phyloP scores from a whole-genome alignment of 2,888 invertebrate species.

The Clitarchus hookeri region DNA sequence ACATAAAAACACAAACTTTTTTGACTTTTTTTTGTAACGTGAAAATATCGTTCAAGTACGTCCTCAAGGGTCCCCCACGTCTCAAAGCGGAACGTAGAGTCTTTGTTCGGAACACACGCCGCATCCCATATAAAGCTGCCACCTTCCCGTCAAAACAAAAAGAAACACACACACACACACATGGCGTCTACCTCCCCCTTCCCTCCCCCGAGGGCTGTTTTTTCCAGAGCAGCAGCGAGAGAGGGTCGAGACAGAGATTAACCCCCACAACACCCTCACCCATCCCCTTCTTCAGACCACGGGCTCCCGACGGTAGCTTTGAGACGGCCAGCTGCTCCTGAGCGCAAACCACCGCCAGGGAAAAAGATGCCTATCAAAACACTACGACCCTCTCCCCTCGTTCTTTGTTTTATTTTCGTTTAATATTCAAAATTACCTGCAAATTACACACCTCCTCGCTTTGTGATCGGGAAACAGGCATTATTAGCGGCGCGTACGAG shows the following conservation, averaged over 20 bases:
- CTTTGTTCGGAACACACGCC: not conserved
- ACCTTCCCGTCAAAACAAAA: not conserved
- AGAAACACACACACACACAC: not conserved
- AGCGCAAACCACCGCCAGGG: not conserved
- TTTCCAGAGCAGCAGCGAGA: not conserved
- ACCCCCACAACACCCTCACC: not conserved
- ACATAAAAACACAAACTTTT: no score
- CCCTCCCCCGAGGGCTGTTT: not conserved
- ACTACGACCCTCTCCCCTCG: not conserved
- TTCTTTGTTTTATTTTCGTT: not conserved
- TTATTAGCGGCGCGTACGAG: not conserved
- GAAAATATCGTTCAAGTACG: no score
- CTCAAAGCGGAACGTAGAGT: not conserved
- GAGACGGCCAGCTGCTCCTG: not conserved
- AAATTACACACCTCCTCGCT: not conserved
- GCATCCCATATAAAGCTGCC: not conserved
- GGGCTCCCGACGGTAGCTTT: not conserved
- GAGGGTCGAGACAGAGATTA: not conserved
- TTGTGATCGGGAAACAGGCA: not conserved
- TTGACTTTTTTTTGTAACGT: no score
- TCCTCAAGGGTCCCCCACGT: not conserved
- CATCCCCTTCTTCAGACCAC: not conserved
- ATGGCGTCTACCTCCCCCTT: not conserved
- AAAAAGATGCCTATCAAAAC: not conserved
- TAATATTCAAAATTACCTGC: conserved; percentile 14